Conservation (phyloP, 2,888 invertebrate genomes). For the Chrysolina americana region DNA sequence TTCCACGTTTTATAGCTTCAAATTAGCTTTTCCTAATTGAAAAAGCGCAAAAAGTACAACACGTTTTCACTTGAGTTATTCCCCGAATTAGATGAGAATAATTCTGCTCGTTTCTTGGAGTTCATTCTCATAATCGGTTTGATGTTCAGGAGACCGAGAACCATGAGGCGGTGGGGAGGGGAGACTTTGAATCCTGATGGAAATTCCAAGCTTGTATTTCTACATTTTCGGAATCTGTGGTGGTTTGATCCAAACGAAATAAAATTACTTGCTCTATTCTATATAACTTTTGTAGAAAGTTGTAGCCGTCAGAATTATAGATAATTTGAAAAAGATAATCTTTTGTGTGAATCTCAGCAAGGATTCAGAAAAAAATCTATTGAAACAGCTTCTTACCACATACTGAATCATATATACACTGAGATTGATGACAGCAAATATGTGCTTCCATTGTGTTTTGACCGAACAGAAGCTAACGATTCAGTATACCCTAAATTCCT, state of each 20-base stretch:
- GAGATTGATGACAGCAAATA: too few relatives aligned
- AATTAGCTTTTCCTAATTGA: conserved; percentile 21
- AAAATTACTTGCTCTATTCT: too few relatives aligned
- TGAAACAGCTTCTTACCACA: too few relatives aligned
- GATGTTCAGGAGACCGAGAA: conserved; percentile 7
- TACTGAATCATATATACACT: too few relatives aligned
- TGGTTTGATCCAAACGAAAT: neutral
- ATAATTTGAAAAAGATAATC: too few relatives aligned
- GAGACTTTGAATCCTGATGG: neutral
- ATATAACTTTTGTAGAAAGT: too few relatives aligned
- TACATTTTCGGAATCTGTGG: neutral
- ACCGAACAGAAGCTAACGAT: too few relatives aligned
- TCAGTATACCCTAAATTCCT: too few relatives aligned
- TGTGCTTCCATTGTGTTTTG: too few relatives aligned
- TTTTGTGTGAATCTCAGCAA: too few relatives aligned
- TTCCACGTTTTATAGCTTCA: conserved; percentile 6
- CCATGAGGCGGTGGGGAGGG: neutral
- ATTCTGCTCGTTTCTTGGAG: conserved; percentile 5
- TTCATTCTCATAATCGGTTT: conserved; percentile 10
- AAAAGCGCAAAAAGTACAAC: conserved; percentile 18
- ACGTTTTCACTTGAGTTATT: conserved; percentile 19
- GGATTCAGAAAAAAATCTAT: too few relatives aligned
- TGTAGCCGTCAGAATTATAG: too few relatives aligned
- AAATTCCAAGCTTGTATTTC: neutral
- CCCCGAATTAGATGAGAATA: conserved; percentile 15